Evolutionary conservation across 2,888 invertebrate genomes (phyloP).

Genomic region (Pycnomerus fuliginosus): DNA sequence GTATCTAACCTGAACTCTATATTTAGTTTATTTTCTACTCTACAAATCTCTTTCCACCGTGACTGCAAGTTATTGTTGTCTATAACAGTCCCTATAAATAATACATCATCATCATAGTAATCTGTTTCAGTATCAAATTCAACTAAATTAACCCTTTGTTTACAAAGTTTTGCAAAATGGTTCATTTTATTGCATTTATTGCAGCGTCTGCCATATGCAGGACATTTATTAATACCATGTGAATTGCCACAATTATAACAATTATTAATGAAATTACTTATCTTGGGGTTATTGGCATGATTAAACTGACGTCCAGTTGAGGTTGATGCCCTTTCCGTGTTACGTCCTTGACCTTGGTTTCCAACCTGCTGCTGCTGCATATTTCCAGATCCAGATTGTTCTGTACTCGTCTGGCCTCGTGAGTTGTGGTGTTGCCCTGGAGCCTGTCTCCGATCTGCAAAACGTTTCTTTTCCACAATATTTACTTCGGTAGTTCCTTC

Average conservation of each 20-base stretch:
- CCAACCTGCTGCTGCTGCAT: too few species aligned
- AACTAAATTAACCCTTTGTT: not conserved
- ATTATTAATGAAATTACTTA: conserved; percentile 5
- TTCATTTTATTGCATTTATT: conserved; percentile 9
- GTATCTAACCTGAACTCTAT: not conserved
- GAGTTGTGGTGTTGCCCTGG: too few species aligned
- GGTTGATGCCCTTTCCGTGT: too few species aligned
- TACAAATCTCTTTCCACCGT: not conserved
- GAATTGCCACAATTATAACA: conserved; percentile 6
- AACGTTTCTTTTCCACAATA: too few species aligned
- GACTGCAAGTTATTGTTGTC: conserved; percentile 1
- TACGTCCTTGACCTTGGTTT: too few species aligned
- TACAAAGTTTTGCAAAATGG: conserved; percentile 10
- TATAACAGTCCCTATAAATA: too few species aligned
- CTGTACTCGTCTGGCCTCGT: too few species aligned
- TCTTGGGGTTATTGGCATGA: not conserved
- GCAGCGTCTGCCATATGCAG: conserved; percentile 8
- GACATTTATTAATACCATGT: conserved; percentile 10
- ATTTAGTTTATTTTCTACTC: not conserved
- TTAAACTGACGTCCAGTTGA: too few species aligned
- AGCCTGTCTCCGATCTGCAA: too few species aligned
- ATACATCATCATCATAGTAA: conserved; percentile 2
- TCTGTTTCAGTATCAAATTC: not conserved
- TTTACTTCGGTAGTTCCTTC: too few species aligned
- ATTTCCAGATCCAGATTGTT: too few species aligned